A percentile compares a stretch with the other conserved stretches of the same genome.
Conservation (phyloP, 2,113 vertebrate species). For the Tachycineta bicolor region DNA sequence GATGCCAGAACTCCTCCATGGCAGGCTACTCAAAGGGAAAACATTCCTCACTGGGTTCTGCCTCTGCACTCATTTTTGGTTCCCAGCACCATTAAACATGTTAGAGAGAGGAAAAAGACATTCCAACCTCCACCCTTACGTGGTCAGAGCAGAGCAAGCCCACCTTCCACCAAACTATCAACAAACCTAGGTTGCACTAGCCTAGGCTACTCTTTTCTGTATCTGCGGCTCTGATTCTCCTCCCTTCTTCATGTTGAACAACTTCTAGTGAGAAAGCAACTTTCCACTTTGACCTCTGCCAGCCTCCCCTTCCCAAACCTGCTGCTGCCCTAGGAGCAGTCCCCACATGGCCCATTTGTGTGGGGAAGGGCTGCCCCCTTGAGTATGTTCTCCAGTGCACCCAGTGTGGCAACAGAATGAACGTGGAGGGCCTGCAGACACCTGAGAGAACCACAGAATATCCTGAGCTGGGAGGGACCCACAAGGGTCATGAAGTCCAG, state of each 20-base stretch:
- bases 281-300: not conserved
- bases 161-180: not conserved
- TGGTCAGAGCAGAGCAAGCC: not conserved
- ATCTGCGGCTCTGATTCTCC: not conserved
- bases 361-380: conserved; percentile 51
- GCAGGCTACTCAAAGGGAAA: not conserved
- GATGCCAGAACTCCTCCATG: not conserved
- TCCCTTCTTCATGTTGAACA: not conserved
- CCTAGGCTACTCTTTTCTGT: not conserved
- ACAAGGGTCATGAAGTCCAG: not conserved
- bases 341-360: not conserved
- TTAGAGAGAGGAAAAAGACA: not conserved
- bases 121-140: not conserved
- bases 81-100: not conserved
- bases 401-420: not conserved
- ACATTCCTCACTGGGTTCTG: not conserved
- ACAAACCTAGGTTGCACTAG: not conserved
- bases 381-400: conserved; percentile 10
- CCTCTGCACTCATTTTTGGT: not conserved
- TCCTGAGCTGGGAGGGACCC: not conserved
- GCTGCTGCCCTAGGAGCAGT: not conserved
- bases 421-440: not conserved
- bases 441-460: not conserved
- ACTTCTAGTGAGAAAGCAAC: not conserved
- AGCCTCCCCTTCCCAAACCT: not conserved